phyloP scores from a whole-genome alignment of 1,140 invertebrate genomes.

The Belonocnema kinseyi region DNA sequence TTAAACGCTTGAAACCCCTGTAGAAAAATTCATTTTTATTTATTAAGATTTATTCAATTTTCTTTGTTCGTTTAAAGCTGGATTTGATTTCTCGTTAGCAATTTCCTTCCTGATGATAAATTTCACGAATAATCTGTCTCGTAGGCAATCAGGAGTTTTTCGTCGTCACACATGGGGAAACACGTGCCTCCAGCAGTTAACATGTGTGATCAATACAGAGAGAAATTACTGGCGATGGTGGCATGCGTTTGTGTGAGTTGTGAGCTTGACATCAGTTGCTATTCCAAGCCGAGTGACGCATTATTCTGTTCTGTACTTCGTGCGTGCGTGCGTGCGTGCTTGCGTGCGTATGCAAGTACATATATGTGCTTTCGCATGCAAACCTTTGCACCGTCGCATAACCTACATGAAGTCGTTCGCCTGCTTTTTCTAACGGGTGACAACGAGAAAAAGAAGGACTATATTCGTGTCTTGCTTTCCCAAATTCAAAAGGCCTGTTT shows the following conservation, averaged over 20 bases:
- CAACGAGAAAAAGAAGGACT: constrained; percentile 1
- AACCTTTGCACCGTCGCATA: constrained; percentile 36
- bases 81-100: too few species aligned
- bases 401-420: constrained; percentile 41
- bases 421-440: constrained; percentile 30
- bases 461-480: constrained; percentile 15
- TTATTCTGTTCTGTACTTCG: constrained; percentile 48
- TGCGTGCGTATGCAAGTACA: too few species aligned
- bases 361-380: constrained; percentile 40
- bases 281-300: constrained; percentile 73
- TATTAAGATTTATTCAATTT: too few species aligned
- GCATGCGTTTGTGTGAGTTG: constrained; percentile 38
- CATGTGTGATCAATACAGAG: constrained; percentile 21
- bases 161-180: constrained; percentile 41
- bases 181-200: background rate
- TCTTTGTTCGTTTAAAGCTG: too few species aligned
- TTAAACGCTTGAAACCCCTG: too few species aligned
- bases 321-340: constrained; percentile 44
- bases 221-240: constrained; percentile 26
- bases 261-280: constrained; percentile 72
- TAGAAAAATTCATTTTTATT: too few species aligned
- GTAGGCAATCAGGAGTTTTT: background rate
- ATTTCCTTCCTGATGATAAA: background rate
- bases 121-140: constrained; percentile 19
- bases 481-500: constrained; percentile 7